These are phyloP conservation scores for Muntiacus reevesi DNA, from an alignment of 2,113 vertebrate species.

Conservation along the genomic window DNA sequence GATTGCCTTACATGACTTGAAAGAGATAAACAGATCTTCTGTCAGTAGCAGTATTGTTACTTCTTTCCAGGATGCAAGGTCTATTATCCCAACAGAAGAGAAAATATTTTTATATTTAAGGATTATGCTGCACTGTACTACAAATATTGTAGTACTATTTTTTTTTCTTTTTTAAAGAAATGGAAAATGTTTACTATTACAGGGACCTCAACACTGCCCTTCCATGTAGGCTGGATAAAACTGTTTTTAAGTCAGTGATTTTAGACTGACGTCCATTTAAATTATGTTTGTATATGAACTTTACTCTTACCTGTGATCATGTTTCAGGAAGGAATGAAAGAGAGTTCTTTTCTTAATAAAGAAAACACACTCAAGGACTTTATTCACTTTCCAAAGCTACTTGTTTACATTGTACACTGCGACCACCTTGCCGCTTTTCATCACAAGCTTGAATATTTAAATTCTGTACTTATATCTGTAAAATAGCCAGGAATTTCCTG, in stretches of 20 bases:
- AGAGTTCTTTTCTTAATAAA: constrained; percentile 80
- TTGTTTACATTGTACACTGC: constrained; percentile 96
- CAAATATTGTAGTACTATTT: constrained; percentile 88
- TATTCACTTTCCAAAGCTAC: constrained; percentile 96
- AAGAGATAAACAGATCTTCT: constrained; percentile 88
- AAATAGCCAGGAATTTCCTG: constrained; percentile 87
- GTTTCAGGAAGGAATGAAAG: constrained; percentile 84
- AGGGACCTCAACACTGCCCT: constrained; percentile 93
- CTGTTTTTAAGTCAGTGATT: constrained; percentile 83
- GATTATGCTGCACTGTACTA: constrained; percentile 91
- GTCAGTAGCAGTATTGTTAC: constrained; percentile 88
- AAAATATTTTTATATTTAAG: constrained; percentile 99
- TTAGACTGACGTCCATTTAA: constrained; percentile 88
- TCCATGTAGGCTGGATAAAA: constrained; percentile 93
- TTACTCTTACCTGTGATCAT: constrained; percentile 84
- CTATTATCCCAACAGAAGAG: constrained; percentile 87
- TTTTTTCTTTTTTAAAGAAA: constrained; percentile 94
- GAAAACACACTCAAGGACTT: constrained; percentile 89
- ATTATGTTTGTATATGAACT: constrained; percentile 85
- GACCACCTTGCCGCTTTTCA: constrained; percentile 90
- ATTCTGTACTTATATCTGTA: constrained; percentile 93
- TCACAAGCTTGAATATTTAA: constrained; percentile 99
- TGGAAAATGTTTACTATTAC: constrained; percentile 90
- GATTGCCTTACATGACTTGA: constrained; percentile 98
- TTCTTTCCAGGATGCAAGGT: constrained; percentile 89